Percentiles rank a stretch among this genome's conserved stretches.
Conservation (phyloP, 2,113 vertebrate genomes). For the Oreochromis aureus region DNA sequence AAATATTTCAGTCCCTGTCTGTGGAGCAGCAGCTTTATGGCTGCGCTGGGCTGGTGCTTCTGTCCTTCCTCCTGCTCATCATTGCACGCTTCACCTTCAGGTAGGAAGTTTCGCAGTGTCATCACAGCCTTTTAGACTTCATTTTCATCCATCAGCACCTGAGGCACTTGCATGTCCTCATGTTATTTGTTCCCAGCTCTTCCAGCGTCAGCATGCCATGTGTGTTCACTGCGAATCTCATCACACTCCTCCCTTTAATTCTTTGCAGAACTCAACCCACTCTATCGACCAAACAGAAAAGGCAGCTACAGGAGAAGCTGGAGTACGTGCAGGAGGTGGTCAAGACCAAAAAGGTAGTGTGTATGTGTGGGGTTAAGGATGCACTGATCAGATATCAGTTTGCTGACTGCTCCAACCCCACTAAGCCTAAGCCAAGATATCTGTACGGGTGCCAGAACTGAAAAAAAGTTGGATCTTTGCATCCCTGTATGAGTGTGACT, state of each 20-base stretch:
- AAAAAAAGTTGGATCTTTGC: background rate
- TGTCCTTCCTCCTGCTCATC: conserved; percentile 74
- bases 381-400: background rate
- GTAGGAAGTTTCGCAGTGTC: conserved; percentile 29
- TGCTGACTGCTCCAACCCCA: background rate
- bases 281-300: conserved; percentile 75
- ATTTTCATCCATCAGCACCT: background rate
- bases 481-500: background rate
- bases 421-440: background rate
- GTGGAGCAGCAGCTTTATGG: conserved; percentile 62
- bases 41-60: conserved; percentile 60
- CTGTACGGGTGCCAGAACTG: background rate
- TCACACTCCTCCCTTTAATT: background rate
- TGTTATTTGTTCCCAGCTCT: background rate
- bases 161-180: background rate
- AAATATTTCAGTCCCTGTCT: conserved; percentile 58
- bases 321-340: conserved; percentile 75
- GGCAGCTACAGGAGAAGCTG: conserved; percentile 74
- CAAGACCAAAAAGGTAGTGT: conserved; percentile 75
- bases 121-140: background rate
- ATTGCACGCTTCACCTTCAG: conserved; percentile 70
- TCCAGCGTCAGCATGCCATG: background rate
- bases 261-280: conserved; percentile 65
- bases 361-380: background rate
- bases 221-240: background rate